A percentile compares a stretch with the other conserved stretches of the same genome.
These are phyloP conservation scores for Stegastes partitus DNA, from an alignment of 2,113 vertebrate species.

Conservation along the genomic window DNA sequence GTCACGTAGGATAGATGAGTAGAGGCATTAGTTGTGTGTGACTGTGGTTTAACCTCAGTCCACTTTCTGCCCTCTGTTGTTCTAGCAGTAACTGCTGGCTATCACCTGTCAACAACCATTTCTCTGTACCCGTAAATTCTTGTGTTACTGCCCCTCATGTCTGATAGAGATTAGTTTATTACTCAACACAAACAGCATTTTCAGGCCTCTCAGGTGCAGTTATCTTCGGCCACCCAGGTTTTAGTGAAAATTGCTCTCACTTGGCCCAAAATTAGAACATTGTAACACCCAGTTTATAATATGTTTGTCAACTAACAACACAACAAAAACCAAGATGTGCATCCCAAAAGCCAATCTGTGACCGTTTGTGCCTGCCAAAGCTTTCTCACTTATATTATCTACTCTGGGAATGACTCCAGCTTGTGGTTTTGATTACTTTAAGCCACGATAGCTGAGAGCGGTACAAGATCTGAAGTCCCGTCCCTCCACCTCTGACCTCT, in stretches of 20 bases:
- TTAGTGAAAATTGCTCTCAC: conserved; percentile 8
- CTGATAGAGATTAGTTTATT: conserved; percentile 21
- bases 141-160: conserved; percentile 5
- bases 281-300: conserved; percentile 13
- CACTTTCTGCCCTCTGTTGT: no score
- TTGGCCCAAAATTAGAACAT: conserved; percentile 4
- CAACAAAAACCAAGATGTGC: conserved; percentile 11
- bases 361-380: background rate
- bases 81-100: background rate
- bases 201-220: conserved; percentile 14
- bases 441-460: conserved; percentile 21
- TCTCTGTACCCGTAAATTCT: conserved; percentile 29
- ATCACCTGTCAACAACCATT: conserved; percentile 9
- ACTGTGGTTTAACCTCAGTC: background rate
- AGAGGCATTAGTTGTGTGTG: background rate
- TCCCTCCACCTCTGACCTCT: conserved; percentile 39
- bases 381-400: conserved; percentile 24
- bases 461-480: conserved; percentile 23
- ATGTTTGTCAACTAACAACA: background rate
- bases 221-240: conserved; percentile 26
- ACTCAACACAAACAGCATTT: background rate
- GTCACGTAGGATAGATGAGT: background rate
- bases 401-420: conserved; percentile 20
- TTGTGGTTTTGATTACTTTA: conserved; percentile 59
- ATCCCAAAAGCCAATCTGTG: background rate